phyloP scores from a whole-genome alignment of 2,888 invertebrate species.

The Boloria selene region DNA sequence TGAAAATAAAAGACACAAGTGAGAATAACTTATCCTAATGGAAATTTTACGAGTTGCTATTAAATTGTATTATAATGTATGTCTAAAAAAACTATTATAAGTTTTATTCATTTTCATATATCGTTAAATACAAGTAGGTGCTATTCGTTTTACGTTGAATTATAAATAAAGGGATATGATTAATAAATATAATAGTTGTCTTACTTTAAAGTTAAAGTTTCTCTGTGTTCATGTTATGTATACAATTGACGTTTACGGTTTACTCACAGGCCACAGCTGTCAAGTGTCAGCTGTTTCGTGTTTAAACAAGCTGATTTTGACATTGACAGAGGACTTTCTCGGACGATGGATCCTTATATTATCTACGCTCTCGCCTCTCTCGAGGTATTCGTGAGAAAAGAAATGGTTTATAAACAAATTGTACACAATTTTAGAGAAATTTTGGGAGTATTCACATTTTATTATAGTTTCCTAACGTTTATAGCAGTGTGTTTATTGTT shows the following conservation, averaged over 20 bases:
- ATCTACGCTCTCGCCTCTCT: too few species aligned
- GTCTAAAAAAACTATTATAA: neutral
- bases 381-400: too few species aligned
- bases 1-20: constrained; percentile 57
- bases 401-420: too few species aligned
- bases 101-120: neutral
- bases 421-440: too few species aligned
- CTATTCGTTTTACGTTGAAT: neutral
- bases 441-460: too few species aligned
- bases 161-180: constrained; percentile 1
- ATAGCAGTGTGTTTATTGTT: too few species aligned
- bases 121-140: neutral
- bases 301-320: neutral
- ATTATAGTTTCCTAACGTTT: too few species aligned
- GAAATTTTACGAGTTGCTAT: constrained; percentile 41
- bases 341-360: too few species aligned
- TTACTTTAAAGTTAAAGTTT: constrained; percentile 8
- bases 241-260: constrained; percentile 12
- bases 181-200: constrained; percentile 8
- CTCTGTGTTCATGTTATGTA: neutral
- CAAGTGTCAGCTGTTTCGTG: neutral
- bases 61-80: constrained; percentile 6
- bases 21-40: constrained; percentile 41
- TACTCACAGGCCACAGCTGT: constrained; percentile 11
- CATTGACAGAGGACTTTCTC: neutral